Conservation (phyloP, 2,113 vertebrate genomes). For the Sialia sialis region DNA sequence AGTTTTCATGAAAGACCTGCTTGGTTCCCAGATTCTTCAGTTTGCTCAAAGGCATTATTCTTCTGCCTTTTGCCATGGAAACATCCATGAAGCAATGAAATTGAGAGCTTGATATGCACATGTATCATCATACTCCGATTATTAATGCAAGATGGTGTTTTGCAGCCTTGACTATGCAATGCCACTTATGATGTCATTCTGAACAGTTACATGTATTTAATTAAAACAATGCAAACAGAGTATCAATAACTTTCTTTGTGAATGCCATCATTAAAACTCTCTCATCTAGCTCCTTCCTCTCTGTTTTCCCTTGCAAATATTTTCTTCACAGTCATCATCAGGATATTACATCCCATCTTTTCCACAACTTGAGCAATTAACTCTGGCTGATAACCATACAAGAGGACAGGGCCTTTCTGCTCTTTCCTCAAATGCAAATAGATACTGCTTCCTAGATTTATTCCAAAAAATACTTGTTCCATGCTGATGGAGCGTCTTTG, state of each 20-base stretch:
- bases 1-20: neutral
- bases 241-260: neutral
- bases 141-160: neutral
- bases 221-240: neutral
- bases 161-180: neutral
- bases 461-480: neutral
- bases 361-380: neutral
- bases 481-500: neutral
- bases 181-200: neutral
- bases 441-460: neutral
- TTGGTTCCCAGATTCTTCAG: neutral
- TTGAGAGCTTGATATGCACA: neutral
- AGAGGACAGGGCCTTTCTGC: neutral
- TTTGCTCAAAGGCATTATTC: neutral
- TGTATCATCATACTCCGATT: neutral
- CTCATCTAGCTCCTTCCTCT: neutral
- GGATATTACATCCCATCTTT: neutral
- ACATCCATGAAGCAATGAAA: neutral
- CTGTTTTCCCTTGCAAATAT: neutral
- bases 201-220: neutral
- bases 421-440: neutral
- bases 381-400: neutral
- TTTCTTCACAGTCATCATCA: constrained; percentile 11
- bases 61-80: neutral
- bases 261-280: neutral